A percentile compares a stretch with the other conserved stretches of the same genome.
Conservation (phyloP, 2,888 invertebrate genomes). For the Cataglyphis cursor region DNA sequence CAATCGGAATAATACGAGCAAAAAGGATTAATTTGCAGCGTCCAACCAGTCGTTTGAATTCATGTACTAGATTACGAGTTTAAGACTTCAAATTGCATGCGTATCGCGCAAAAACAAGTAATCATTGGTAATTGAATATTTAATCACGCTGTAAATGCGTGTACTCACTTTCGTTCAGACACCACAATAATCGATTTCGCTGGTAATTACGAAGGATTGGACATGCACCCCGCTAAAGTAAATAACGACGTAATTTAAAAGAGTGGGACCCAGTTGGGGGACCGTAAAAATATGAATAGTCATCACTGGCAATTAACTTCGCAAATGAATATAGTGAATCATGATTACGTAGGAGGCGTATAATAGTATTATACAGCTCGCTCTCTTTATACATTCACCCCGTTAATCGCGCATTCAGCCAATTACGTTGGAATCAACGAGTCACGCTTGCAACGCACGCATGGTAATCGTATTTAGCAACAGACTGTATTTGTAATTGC, state of each 20-base stretch:
- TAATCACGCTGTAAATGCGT: constrained; percentile 56
- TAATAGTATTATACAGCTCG: constrained; percentile 29
- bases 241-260: constrained; percentile 30
- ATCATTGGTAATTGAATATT: constrained; percentile 61
- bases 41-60: constrained; percentile 56
- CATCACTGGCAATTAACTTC: constrained; percentile 34
- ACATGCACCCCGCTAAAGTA: constrained; percentile 4
- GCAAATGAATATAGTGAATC: constrained; percentile 8
- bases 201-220: constrained; percentile 54
- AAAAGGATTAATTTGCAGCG: constrained; percentile 52
- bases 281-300: constrained; percentile 29
- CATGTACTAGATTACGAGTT: constrained; percentile 57
- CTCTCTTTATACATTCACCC: constrained; percentile 34
- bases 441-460: constrained; percentile 10
- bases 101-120: constrained; percentile 46
- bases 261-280: not conserved
- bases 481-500: constrained; percentile 30
- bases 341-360: not conserved
- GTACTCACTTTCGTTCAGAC: not conserved
- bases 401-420: constrained; percentile 5
- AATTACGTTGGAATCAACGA: constrained; percentile 18
- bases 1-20: constrained; percentile 55
- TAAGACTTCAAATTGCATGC: constrained; percentile 20
- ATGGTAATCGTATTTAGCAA: constrained; percentile 25
- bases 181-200: constrained; percentile 38